These are phyloP conservation scores for Drosophila colorata DNA, from an alignment of 2,888 invertebrate genomes.

Conservation along the genomic window DNA sequence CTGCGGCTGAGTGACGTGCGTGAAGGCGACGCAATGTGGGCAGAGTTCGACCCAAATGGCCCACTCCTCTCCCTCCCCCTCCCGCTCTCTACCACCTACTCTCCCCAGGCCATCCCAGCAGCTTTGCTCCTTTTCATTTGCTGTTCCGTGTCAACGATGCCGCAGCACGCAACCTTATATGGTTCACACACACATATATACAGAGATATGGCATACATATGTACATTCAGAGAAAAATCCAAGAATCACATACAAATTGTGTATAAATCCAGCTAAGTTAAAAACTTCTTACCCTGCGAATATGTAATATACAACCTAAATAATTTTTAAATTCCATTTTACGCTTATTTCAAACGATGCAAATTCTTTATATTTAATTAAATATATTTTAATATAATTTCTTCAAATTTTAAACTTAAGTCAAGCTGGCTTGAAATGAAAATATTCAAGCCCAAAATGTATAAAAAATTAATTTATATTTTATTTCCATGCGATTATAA, in stretches of 20 bases:
- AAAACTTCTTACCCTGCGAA: no score
- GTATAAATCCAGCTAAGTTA: no score
- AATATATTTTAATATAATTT: no score
- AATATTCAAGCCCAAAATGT: no score
- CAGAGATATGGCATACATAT: not conserved
- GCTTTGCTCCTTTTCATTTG: constrained; percentile 22
- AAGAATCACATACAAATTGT: no score
- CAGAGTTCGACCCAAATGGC: constrained; percentile 11
- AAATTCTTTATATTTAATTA: no score
- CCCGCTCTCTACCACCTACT: not conserved
- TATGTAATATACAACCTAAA: no score
- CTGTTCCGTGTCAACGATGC: constrained; percentile 57
- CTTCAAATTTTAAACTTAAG: no score
- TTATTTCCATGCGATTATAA: not conserved
- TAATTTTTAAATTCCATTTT: no score
- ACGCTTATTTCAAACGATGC: no score
- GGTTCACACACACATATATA: constrained; percentile 9
- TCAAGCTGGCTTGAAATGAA: no score
- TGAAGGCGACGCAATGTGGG: constrained; percentile 38
- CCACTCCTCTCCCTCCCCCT: not conserved
- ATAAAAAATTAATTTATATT: no score
- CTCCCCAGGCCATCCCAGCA: not conserved
- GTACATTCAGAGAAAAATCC: not conserved
- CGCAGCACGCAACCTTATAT: constrained; percentile 64
- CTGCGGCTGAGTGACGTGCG: constrained; percentile 56